A percentile compares a stretch with the other conserved stretches of the same genome.
phyloP scores from a whole-genome alignment of 2,113 vertebrate genomes.

The Mobula hypostoma region DNA sequence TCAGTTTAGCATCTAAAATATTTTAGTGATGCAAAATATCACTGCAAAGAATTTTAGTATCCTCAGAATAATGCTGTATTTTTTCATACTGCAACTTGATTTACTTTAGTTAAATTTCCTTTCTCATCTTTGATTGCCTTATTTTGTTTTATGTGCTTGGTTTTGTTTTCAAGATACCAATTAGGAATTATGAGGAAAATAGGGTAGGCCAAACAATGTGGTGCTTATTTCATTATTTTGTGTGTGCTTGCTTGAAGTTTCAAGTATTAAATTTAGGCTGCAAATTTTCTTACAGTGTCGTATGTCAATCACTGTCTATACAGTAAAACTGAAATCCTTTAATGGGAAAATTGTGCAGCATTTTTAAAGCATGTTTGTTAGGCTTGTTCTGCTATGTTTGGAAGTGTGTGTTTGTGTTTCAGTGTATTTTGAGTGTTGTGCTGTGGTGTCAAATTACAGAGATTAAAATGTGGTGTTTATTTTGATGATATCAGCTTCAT shows the following conservation, averaged over 20 bases:
- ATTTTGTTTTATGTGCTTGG: slow-evolving; percentile 61
- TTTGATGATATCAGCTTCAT: slow-evolving; percentile 1
- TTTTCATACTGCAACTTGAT: slow-evolving; percentile 43
- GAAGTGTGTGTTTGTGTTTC: slow-evolving; percentile 41
- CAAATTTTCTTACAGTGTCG: slow-evolving; percentile 49
- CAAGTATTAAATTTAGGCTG: slow-evolving; percentile 53
- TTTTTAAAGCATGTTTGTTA: slow-evolving; percentile 65
- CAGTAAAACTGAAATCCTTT: background rate
- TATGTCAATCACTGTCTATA: background rate
- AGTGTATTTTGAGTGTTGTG: slow-evolving; percentile 56
- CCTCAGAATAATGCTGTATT: slow-evolving; percentile 51
- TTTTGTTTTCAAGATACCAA: slow-evolving; percentile 70
- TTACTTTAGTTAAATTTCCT: slow-evolving; percentile 53
- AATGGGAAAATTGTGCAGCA: slow-evolving; percentile 48
- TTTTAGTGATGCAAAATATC: slow-evolving; percentile 47
- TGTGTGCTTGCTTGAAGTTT: slow-evolving; percentile 56
- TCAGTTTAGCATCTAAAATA: slow-evolving; percentile 11
- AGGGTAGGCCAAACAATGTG: slow-evolving; percentile 69
- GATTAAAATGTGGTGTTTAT: slow-evolving; percentile 50
- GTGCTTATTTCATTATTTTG: slow-evolving; percentile 62
- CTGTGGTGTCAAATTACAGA: slow-evolving; percentile 47
- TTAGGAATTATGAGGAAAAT: slow-evolving; percentile 75
- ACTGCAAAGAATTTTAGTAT: slow-evolving; percentile 65
- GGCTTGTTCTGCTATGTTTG: slow-evolving; percentile 51
- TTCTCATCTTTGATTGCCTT: slow-evolving; percentile 58